Base-by-base conservation (phyloP, 2,888 invertebrate genomes). In the Steromphala cineraria region DNA sequence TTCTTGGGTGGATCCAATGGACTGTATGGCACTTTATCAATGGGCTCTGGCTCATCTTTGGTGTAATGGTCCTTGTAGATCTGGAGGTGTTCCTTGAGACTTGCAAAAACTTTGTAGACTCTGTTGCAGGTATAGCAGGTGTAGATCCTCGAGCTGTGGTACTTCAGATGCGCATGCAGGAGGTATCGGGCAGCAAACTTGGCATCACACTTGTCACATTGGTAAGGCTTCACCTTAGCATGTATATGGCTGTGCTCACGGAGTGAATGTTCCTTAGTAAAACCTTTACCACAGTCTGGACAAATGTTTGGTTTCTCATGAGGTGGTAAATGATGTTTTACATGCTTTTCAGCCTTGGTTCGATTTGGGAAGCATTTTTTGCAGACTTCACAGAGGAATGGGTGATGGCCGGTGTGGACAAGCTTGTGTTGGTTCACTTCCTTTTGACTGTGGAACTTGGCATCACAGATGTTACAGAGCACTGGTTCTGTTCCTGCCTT, bases 251-350 rank as follows among this genome's bases (percentile, higher is more conserved):
- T 5, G 13, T 71, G 71, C 19, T 71, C 71, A n/a, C 40, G 71
- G 19, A 71, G 71, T n/a, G 71, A 0, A 71, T 71, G 71, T 36
- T 71, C 31, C 71, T 71, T 36, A 17, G 40, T 36, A 71, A 71
- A 71, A 2, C 71, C 71, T 71, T 71, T 71, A 15, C 71, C 71
- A 71, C 71, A 71, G 28, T 31, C 36, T 15, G 19, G 10, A 71
- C 71, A 71, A 19, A 71, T 71, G 36, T 36, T 36, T 36, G 71
- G 71, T 36, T 36, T 71, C n/a, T 71, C 71, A n/a, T 71, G 71
- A 71, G 31, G 71, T 5, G 71, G 31, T 40, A 71, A 8, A 19
- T 71, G 71, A 36, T 31, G 17, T 2, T 36, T 36, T 10, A 40
- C 71, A 40, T 71, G 71, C 36, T 71, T 71, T 36, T 40, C n/a